Conservation (phyloP, 2,113 vertebrate genomes). For the Macquaria australasica region DNA sequence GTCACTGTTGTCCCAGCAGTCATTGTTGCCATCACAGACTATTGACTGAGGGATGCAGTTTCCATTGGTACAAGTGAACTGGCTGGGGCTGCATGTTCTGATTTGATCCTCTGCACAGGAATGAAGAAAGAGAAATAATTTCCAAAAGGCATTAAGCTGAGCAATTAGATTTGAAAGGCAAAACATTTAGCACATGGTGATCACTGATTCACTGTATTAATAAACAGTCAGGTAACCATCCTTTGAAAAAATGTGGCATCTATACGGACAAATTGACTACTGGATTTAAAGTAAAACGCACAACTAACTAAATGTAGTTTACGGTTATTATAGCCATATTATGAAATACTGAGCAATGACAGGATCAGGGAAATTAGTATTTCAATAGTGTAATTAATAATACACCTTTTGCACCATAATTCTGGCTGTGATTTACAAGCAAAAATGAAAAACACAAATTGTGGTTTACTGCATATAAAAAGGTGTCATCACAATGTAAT, state of each 20-base stretch:
- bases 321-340: background rate
- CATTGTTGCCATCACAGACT: conserved; percentile 89
- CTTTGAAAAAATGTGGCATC: background rate
- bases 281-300: background rate
- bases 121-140: background rate
- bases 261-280: background rate
- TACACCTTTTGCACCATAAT: background rate
- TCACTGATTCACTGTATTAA: too few relatives aligned
- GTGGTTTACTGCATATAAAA: background rate
- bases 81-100: conserved; percentile 73
- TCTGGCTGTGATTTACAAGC: background rate
- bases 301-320: background rate
- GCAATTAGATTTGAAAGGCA: too few relatives aligned
- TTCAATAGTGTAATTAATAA: background rate
- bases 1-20: conserved; percentile 95
- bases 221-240: background rate
- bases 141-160: background rate
- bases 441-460: background rate
- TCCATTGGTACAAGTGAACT: conserved; percentile 83
- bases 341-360: background rate
- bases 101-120: conserved; percentile 71
- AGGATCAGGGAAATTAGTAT: background rate
- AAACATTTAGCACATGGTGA: too few relatives aligned
- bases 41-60: conserved; percentile 77
- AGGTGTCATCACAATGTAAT: background rate